Base-by-base conservation (phyloP, 2,888 invertebrate genomes). In the Parnassius orleans region DNA sequence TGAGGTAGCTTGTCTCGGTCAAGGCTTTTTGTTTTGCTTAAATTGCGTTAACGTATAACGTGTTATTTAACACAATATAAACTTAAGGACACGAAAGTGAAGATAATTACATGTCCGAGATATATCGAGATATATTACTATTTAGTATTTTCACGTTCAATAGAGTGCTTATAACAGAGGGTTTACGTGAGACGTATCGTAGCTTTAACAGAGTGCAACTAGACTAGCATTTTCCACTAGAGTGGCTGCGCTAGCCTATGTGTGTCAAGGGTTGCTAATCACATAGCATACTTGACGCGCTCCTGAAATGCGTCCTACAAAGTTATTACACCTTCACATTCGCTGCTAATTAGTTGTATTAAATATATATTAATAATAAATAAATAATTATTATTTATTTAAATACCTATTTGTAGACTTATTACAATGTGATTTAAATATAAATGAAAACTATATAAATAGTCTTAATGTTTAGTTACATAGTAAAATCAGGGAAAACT, bases 251-350 rank as follows among this genome's bases (percentile, higher is more conserved):
- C 54, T 53, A 53, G 82, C 81, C 75, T 75, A 87, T 85, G 86
- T 88, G 67, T 90, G 90, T 90, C 90, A 90, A 90, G 90, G 90
- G 87, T 87, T 84, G 80, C 75, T 90, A 89, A 88, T 90, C 81
- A 83, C 80, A 80, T 80, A 78, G 84, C 79, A 84, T 86, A 86
- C 83, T 87, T 83, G 80, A 78, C 70, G 75, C 82, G 82, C 80
- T 80, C 83, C 87, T 86, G 84, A 87, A 87, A 82, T 75, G 74
- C 74, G 76, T 60, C 48, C 56, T 61, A 60, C 69, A 66, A 70
- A 64, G 63, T 62, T 57, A 68, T 33, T 64, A 55, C 57, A 54
- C 58, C 62, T 74, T 52, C 24, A 19, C 46, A 42, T 19, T 42
- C 41, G 50, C 46, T 56, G 51, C 33, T 33, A 56, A 60, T 47